Evolutionary conservation across 2,797 vertebrate species (phyloP), one percentile per base, ranked within the genome.

Genomic region (Falco berigora): DNA sequence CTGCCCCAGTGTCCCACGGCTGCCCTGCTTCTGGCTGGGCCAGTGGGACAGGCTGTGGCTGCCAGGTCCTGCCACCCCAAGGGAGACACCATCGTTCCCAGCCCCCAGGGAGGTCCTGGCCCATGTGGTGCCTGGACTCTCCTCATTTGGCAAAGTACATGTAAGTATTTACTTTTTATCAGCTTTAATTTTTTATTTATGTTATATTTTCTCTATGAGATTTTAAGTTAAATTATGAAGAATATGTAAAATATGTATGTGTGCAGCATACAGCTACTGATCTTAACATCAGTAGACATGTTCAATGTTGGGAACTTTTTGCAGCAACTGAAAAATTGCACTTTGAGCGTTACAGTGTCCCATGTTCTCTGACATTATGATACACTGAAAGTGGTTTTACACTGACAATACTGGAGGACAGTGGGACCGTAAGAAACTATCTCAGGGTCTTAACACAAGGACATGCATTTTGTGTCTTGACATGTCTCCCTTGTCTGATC

Each of bases 81-180:
- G 23, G 19, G 11, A 52, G 12, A 4, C 25, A 13, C 3, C 3
- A 1, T 22, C 3, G 5, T 24, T 34, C 28, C 21, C 10, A 6
- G n/a, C 10, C 14, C 46, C 23, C 23, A 40, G 16, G 24, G 21
- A 55, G 13, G 8, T 47, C 21, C n/a, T 38, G 30, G 24, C 6
- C 47, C 9, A 12, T 10, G 6, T 25, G 14, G 12, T 75, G 18
- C 77, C 11, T 52, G 36, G 19, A 52, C 13, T 27, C 23, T 61
- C 19, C 28, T 47, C 14, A 55, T 38, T 52, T 80, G n/a, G 27
- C 27, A 74, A 74, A 59, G 73, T 24, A 12, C 15, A 44, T 67
- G 13, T 55, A 68, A 34, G 47, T 47, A 68, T 49, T 75, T 44
- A 55, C 14, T 34, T 63, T 36, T 53, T 18, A 62, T 38, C 30